Conservation (phyloP, 2,888 invertebrate species). For the Anthoptus insignis region DNA sequence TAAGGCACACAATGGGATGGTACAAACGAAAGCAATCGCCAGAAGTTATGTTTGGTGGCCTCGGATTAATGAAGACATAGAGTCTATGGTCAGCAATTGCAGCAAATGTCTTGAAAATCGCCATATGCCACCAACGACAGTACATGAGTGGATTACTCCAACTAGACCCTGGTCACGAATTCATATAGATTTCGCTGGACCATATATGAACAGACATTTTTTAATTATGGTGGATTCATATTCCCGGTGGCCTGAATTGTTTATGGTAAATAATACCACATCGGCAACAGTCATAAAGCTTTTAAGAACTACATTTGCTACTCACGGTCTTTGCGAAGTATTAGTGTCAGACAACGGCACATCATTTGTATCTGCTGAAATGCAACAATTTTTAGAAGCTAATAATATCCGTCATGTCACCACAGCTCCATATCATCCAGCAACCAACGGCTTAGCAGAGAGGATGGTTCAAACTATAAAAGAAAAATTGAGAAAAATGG, state of each 20-base stretch:
- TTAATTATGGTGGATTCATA: constrained; percentile 39
- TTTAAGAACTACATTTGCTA: constrained; percentile 22
- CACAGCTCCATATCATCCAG: constrained; percentile 43
- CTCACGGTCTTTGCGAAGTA: constrained; percentile 39
- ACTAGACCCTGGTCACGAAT: constrained; percentile 41
- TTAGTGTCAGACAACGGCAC: constrained; percentile 30
- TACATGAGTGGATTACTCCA: constrained; percentile 35
- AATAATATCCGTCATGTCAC: constrained; percentile 42
- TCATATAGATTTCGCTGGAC: constrained; percentile 42
- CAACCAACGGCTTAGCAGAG: constrained; percentile 43
- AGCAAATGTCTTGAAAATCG: constrained; percentile 4
- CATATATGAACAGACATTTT: constrained; percentile 36
- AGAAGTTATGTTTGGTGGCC: constrained; percentile 51
- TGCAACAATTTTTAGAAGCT: constrained; percentile 37
- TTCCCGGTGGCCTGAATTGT: constrained; percentile 37
- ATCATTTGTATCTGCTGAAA: constrained; percentile 41
- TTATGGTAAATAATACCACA: constrained; percentile 12
- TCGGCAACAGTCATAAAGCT: constrained; percentile 11
- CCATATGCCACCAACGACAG: constrained; percentile 23
- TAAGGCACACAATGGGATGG: constrained; percentile 44
- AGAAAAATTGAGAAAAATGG: constrained; percentile 37
- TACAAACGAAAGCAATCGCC: constrained; percentile 47
- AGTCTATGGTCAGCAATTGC: constrained; percentile 1
- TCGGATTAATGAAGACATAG: constrained; percentile 41
- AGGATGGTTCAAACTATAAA: constrained; percentile 47